Evolutionary conservation across 2,113 vertebrate genomes (phyloP).

Genomic region (Oceanites oceanicus): DNA sequence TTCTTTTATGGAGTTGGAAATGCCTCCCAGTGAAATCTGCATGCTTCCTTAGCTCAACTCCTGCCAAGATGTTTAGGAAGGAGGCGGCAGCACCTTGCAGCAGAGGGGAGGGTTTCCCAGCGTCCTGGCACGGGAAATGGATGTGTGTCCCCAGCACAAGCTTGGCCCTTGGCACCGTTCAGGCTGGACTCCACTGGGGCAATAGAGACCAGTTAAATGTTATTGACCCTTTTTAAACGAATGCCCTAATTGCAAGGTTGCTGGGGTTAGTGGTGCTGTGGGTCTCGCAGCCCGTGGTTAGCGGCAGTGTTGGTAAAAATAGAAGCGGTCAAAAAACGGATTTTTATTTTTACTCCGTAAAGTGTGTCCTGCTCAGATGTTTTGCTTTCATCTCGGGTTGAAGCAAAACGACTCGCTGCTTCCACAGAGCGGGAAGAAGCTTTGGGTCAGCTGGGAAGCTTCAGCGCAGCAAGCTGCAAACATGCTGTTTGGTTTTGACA

Average conservation of each 20-base stretch:
- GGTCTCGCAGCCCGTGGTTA: slow-evolving; percentile 10
- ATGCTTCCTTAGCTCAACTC: background rate
- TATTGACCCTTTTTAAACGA: background rate
- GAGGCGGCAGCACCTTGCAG: background rate
- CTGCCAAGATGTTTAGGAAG: background rate
- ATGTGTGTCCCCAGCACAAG: accelerated
- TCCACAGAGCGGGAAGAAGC: background rate
- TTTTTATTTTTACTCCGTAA: slow-evolving; percentile 52
- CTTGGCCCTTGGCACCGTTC: accelerated
- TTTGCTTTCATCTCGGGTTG: background rate
- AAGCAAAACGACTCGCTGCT: background rate
- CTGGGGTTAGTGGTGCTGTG: slow-evolving; percentile 59
- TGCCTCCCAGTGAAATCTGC: background rate
- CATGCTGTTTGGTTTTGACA: background rate
- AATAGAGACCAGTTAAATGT: background rate
- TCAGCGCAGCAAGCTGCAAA: background rate
- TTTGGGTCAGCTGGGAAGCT: slow-evolving; percentile 5
- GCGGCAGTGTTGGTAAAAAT: background rate
- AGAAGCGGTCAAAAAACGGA: slow-evolving; percentile 41
- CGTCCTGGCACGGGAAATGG: accelerated
- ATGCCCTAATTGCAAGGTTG: slow-evolving; percentile 14
- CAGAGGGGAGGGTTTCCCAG: background rate
- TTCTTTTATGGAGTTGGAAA: background rate
- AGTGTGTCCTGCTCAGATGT: slow-evolving; percentile 17
- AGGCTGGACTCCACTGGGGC: background rate